Percentiles rank a stretch among this genome's conserved stretches.
These are phyloP conservation scores for Volucella inflata DNA, from an alignment of 2,888 invertebrate genomes.

Conservation along the genomic window DNA sequence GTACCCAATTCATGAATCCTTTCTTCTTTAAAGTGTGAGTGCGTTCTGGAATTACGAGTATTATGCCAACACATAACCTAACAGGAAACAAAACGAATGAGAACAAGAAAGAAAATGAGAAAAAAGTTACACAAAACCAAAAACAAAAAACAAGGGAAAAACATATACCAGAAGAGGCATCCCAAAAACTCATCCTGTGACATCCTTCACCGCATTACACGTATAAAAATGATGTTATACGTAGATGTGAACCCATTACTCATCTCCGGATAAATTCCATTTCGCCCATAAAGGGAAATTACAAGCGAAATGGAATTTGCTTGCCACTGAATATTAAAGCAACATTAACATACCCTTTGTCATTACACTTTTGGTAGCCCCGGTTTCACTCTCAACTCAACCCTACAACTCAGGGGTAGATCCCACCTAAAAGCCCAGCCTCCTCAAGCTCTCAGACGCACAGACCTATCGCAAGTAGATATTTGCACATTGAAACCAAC, in stretches of 20 bases:
- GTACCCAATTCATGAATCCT: conserved; percentile 33
- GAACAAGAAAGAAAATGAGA: not conserved
- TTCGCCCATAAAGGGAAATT: conserved; percentile 75
- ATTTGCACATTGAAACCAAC: conserved; percentile 46
- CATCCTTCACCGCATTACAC: conserved; percentile 72
- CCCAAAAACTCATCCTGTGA: conserved; percentile 58
- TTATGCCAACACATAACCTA: conserved; percentile 34
- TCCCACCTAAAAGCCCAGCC: not conserved
- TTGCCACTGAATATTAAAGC: conserved; percentile 75
- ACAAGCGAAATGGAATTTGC: conserved; percentile 76
- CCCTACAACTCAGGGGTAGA: not conserved
- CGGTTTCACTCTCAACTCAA: conserved; percentile 48
- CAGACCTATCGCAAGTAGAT: not conserved
- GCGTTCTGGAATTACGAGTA: conserved; percentile 39
- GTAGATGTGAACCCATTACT: conserved; percentile 71
- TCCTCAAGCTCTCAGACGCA: not conserved
- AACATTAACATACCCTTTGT: conserved; percentile 76
- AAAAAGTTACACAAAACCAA: not conserved
- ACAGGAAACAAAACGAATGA: conserved; percentile 34
- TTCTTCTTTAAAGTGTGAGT: conserved; percentile 20
- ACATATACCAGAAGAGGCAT: conserved; percentile 17
- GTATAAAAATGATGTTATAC: conserved; percentile 73
- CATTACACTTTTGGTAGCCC: conserved; percentile 70
- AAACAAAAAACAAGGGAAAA: not conserved
- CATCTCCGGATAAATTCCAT: conserved; percentile 75